Evolutionary conservation across 2,797 vertebrate genomes (phyloP).

Genomic region (Megaceryle alcyon): DNA sequence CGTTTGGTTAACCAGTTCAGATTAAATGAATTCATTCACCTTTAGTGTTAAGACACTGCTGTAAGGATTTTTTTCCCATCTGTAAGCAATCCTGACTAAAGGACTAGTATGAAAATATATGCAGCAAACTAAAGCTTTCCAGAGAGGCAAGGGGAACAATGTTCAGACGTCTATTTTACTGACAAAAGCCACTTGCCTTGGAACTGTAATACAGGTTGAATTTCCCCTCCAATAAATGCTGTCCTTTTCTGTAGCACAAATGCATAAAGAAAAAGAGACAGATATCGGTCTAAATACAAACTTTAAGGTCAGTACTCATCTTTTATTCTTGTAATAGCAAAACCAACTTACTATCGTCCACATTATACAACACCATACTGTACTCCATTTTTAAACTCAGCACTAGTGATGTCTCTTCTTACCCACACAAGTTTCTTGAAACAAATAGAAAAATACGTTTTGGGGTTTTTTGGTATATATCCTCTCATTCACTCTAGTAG

Average conservation of each 20-base stretch:
- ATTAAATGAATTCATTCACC: background rate
- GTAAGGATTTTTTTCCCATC: background rate
- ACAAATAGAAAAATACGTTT: background rate
- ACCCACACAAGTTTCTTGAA: constrained; percentile 3
- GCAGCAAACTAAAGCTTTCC: background rate
- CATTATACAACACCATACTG: background rate
- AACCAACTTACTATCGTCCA: background rate
- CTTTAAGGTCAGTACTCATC: background rate
- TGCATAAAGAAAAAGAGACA: background rate
- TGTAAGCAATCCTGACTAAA: background rate
- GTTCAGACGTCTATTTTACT: background rate
- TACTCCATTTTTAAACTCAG: constrained; percentile 8
- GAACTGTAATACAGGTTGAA: background rate
- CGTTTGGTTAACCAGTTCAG: background rate
- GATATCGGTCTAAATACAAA: background rate
- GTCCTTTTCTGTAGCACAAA: background rate
- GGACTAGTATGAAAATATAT: background rate
- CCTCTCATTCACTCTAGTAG: background rate
- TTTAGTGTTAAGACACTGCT: background rate
- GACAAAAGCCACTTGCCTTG: background rate
- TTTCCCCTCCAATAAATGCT: background rate
- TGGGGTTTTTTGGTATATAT: background rate
- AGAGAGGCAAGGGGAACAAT: background rate
- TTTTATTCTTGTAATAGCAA: background rate
- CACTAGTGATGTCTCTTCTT: background rate